phyloP scores from a whole-genome alignment of 2,797 vertebrate genomes.

The Chaetodon trifasciatus region DNA sequence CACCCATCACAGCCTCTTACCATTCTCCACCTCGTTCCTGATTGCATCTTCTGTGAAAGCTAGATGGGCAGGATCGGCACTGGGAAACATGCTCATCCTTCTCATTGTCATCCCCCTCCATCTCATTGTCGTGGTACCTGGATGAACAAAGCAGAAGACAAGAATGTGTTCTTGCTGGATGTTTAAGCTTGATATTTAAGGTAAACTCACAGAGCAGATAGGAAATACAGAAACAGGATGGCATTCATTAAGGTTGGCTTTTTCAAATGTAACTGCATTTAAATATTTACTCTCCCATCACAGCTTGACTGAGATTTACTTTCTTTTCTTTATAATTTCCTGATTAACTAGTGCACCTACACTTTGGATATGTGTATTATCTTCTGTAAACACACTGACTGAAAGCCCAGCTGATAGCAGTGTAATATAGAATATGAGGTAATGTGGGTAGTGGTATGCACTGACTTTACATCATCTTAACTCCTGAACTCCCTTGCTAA shows the following conservation, averaged over 20 bases:
- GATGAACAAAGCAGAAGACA: constrained; percentile 3
- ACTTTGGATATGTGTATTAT: neutral
- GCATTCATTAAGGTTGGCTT: neutral
- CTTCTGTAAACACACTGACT: neutral
- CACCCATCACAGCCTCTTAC: constrained; percentile 66
- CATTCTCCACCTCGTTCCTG: constrained; percentile 80
- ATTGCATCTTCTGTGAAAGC: constrained; percentile 78
- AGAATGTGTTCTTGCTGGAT: neutral
- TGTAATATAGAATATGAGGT: neutral
- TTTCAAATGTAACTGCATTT: constrained; percentile 1
- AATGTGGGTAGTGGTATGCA: neutral
- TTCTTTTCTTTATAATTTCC: neutral
- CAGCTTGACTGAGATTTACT: neutral
- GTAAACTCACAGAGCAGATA: neutral
- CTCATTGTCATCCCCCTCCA: constrained; percentile 73
- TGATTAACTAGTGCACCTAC: neutral
- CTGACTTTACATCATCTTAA: constrained; percentile 6
- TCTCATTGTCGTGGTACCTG: constrained; percentile 76
- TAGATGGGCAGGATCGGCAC: constrained; percentile 53
- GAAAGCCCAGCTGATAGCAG: constrained; percentile 6
- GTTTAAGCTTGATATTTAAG: neutral
- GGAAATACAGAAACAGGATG: neutral
- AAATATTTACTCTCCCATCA: neutral
- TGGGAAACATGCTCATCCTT: constrained; percentile 80
- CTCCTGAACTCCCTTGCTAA: neutral